phyloP scores from a whole-genome alignment of 2,888 invertebrate species.

The Encarsia formosa region DNA sequence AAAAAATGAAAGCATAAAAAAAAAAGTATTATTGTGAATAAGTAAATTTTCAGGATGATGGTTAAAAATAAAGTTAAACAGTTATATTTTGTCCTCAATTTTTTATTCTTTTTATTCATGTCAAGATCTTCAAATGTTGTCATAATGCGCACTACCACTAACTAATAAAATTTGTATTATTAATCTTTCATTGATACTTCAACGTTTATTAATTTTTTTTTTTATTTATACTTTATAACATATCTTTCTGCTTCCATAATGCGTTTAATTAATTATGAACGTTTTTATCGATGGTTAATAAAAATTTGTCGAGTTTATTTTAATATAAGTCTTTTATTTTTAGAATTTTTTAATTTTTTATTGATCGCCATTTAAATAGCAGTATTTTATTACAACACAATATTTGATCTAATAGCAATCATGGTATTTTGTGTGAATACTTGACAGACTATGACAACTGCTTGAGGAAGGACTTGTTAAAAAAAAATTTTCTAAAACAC shows the following conservation, averaged over 20 bases:
- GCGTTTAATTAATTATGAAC: no score
- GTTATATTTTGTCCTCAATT: constrained; percentile 11
- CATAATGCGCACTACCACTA: constrained; percentile 24
- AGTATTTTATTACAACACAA: no score
- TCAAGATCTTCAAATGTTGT: constrained; percentile 32
- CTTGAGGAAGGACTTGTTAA: constrained; percentile 27
- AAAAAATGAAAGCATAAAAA: not conserved
- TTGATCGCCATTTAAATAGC: no score
- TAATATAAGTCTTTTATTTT: no score
- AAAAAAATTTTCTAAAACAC: constrained; percentile 28
- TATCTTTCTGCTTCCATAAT: no score
- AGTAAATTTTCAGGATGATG: no score
- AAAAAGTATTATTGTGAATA: not conserved
- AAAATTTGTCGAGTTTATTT: no score
- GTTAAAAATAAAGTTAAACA: not conserved
- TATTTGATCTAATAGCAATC: constrained; percentile 9
- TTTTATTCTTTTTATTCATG: constrained; percentile 32
- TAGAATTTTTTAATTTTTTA: no score
- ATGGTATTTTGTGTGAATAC: constrained; percentile 19
- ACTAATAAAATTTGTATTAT: constrained; percentile 25
- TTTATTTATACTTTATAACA: not conserved
- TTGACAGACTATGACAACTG: constrained; percentile 25
- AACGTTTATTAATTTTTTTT: constrained; percentile 13
- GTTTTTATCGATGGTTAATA: no score
- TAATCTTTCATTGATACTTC: constrained; percentile 29